Conservation (phyloP, 2,888 invertebrate genomes). For the Dorcus hopei region DNA sequence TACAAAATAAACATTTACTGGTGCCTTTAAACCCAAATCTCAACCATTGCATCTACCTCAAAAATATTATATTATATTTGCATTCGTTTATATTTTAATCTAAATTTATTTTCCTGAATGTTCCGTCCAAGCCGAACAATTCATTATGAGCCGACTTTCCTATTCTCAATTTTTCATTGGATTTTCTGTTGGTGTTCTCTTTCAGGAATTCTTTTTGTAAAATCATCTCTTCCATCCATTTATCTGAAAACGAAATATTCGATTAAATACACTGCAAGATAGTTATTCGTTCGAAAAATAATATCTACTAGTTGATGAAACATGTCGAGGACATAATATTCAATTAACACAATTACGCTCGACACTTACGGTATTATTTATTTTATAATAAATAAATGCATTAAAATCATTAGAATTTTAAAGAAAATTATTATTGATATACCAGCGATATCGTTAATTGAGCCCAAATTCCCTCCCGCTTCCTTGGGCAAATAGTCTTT, state of each 20-base stretch:
- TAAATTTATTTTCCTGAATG: slow-evolving; percentile 4
- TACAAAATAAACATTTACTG: too few species aligned
- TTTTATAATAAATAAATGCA: neutral
- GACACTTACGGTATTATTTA: neutral
- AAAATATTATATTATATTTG: too few species aligned
- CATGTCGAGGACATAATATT: too few species aligned
- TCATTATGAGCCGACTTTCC: neutral
- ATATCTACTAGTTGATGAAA: too few species aligned
- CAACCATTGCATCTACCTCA: too few species aligned
- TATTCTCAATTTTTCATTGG: slow-evolving; percentile 5
- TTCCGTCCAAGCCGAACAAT: slow-evolving; percentile 3
- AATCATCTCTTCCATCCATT: neutral
- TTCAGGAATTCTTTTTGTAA: neutral
- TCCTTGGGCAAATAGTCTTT: slow-evolving; percentile 12
- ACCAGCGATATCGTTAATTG: neutral
- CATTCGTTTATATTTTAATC: neutral
- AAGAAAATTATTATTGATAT: too few species aligned
- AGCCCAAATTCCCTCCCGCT: slow-evolving; percentile 6
- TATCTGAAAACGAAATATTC: neutral
- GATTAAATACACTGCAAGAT: too few species aligned
- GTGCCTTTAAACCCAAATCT: too few species aligned
- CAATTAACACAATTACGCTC: too few species aligned
- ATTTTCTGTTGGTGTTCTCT: neutral
- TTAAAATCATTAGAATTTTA: neutral
- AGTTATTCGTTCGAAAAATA: too few species aligned